Evolutionary conservation across 2,113 vertebrate species (phyloP).

Genomic region (Tricholaema leucomelas): DNA sequence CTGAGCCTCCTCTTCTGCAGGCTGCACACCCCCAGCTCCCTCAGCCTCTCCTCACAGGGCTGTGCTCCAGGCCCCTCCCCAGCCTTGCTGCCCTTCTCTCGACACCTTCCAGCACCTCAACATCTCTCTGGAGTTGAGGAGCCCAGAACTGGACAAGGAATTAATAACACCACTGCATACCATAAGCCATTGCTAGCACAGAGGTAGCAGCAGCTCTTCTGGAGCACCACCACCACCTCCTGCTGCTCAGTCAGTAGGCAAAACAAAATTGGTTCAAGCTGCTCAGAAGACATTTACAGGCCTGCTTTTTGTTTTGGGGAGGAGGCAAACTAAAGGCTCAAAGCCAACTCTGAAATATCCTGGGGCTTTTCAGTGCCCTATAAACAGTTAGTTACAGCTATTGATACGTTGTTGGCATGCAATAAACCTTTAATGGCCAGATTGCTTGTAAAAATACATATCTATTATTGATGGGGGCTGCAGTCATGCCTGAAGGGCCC

Average conservation of each 20-base stretch:
- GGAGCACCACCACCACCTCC: neutral
- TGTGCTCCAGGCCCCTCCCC: too few relatives aligned
- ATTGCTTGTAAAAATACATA: constrained; percentile 54
- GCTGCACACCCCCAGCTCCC: too few relatives aligned
- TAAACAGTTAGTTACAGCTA: constrained; percentile 59
- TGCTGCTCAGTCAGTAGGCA: neutral
- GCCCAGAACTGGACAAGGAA: neutral
- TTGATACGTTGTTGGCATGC: constrained; percentile 45
- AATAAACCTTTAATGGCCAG: constrained; percentile 52
- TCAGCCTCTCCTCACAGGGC: too few relatives aligned
- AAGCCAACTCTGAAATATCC: constrained; percentile 5
- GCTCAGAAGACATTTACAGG: constrained; percentile 6
- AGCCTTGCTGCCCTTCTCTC: too few relatives aligned
- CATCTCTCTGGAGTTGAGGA: too few relatives aligned
- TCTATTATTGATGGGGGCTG: constrained; percentile 30
- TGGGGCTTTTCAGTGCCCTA: constrained; percentile 41
- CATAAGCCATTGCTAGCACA: neutral
- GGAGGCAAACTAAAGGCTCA: neutral
- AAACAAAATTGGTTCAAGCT: neutral
- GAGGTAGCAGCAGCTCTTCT: neutral
- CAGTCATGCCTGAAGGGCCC: constrained; percentile 9
- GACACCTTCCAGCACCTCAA: too few relatives aligned
- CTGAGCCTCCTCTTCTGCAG: too few relatives aligned
- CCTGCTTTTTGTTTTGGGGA: neutral
- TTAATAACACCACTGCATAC: constrained; percentile 27